phyloP scores from a whole-genome alignment of 2,888 invertebrate species.

The Brachypalpus laphriformis region DNA sequence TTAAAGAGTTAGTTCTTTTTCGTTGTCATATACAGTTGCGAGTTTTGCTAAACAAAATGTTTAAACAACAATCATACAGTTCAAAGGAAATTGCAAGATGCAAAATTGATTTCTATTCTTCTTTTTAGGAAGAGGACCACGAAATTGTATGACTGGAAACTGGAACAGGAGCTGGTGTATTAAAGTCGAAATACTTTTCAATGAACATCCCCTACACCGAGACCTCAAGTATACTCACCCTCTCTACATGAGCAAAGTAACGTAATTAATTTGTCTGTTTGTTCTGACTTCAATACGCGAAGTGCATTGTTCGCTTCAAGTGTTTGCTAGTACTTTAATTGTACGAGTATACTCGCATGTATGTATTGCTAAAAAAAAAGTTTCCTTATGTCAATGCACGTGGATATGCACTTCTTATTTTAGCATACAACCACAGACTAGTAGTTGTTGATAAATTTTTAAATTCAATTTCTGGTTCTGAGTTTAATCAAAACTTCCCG shows the following conservation, averaged over 20 bases:
- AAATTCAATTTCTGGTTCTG: conserved; percentile 63
- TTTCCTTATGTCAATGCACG: conserved; percentile 9
- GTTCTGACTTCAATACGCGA: conserved; percentile 6
- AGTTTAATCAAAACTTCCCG: conserved; percentile 69
- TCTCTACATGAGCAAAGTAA: background rate
- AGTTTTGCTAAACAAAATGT: too few relatives aligned
- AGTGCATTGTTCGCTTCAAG: conserved; percentile 6
- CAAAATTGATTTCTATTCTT: too few relatives aligned
- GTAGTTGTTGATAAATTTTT: conserved; percentile 45
- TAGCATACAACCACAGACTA: background rate
- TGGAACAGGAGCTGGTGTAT: background rate
- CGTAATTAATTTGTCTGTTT: conserved; percentile 40
- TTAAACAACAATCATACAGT: too few relatives aligned
- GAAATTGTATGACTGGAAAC: background rate
- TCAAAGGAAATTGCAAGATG: too few relatives aligned
- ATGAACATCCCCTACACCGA: background rate
- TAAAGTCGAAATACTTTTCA: background rate
- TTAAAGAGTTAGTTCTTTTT: too few relatives aligned
- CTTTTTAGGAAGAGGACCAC: too few relatives aligned
- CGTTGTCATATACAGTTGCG: too few relatives aligned
- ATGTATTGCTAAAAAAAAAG: background rate
- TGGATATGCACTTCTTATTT: conserved; percentile 41
- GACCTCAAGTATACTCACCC: background rate
- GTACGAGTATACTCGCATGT: background rate
- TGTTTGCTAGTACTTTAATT: conserved; percentile 9